Percentiles rank a stretch among this genome's conserved stretches.
These are phyloP conservation scores for Nestor notabilis DNA, from an alignment of 2,113 vertebrate genomes.

Conservation along the genomic window DNA sequence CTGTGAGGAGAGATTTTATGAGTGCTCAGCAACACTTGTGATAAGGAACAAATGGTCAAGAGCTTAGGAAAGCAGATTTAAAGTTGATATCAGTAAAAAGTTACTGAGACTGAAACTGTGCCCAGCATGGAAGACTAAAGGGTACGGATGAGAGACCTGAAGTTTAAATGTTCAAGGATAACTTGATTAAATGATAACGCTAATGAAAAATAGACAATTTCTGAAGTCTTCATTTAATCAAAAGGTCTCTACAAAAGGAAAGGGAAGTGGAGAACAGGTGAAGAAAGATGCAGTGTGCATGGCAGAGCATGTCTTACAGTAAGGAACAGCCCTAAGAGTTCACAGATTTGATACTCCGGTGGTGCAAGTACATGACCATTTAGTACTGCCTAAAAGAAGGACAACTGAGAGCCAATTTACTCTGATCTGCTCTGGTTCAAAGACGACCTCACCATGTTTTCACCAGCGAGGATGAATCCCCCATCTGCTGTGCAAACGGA, in stretches of 20 bases:
- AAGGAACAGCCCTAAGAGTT: not conserved
- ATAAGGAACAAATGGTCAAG: not conserved
- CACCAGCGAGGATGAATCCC: not conserved
- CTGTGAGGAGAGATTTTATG: not conserved
- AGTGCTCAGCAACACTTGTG: slow-evolving; percentile 1
- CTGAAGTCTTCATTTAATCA: not conserved
- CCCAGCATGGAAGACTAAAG: not conserved
- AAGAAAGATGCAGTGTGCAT: not conserved
- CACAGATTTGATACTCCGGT: not conserved
- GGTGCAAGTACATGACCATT: not conserved
- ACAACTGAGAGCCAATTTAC: not conserved
- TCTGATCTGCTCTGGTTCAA: not conserved
- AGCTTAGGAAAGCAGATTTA: not conserved
- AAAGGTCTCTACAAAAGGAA: not conserved
- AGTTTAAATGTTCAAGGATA: not conserved
- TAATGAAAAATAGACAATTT: not conserved
- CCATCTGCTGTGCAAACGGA: not conserved
- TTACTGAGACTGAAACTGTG: not conserved
- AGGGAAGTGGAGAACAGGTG: not conserved
- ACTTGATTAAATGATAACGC: not conserved
- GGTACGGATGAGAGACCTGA: not conserved
- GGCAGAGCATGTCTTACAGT: not conserved
- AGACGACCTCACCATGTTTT: not conserved
- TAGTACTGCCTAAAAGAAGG: not conserved
- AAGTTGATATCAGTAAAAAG: not conserved